Conservation (phyloP, 2,888 invertebrate genomes). For the Apodemia duryi region DNA sequence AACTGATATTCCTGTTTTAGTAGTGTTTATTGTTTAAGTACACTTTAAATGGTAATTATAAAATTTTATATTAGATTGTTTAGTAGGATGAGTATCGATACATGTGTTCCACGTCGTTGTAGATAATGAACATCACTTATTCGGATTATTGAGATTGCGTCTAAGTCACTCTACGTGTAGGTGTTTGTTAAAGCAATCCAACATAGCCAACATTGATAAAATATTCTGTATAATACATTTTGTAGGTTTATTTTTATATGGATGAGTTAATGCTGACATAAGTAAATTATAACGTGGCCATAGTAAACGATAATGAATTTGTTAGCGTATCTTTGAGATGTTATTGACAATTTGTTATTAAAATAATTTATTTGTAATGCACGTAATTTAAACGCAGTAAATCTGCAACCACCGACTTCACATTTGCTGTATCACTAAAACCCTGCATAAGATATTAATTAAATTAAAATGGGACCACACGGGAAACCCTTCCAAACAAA, state of each 20-base stretch:
- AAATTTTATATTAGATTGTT: conserved; percentile 9
- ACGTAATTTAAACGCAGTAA: no score
- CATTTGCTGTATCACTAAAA: no score
- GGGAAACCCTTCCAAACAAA: no score
- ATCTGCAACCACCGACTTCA: no score
- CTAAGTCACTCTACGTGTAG: conserved; percentile 1
- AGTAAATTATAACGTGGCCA: conserved; percentile 13
- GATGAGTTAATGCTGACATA: conserved; percentile 2
- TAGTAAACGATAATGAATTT: conserved; percentile 15
- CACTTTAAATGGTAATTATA: conserved; percentile 6
- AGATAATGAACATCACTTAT: not conserved
- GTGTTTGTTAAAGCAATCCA: conserved; percentile 2
- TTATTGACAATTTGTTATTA: conserved; percentile 12
- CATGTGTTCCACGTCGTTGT: conserved; percentile 7
- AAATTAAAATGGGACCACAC: no score
- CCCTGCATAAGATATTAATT: no score
- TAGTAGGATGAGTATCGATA: conserved; percentile 5
- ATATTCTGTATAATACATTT: not conserved
- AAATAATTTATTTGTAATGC: conserved; percentile 15
- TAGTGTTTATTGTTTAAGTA: conserved; percentile 7
- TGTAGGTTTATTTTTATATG: conserved; percentile 14
- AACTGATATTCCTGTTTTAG: conserved; percentile 14
- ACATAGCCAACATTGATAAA: not conserved
- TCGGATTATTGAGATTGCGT: not conserved
- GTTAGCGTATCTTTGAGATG: conserved; percentile 13